Percentiles rank a stretch among this genome's conserved stretches.
These are phyloP conservation scores for Andrena praecox DNA, from an alignment of 2,888 invertebrate species.

Conservation along the genomic window DNA sequence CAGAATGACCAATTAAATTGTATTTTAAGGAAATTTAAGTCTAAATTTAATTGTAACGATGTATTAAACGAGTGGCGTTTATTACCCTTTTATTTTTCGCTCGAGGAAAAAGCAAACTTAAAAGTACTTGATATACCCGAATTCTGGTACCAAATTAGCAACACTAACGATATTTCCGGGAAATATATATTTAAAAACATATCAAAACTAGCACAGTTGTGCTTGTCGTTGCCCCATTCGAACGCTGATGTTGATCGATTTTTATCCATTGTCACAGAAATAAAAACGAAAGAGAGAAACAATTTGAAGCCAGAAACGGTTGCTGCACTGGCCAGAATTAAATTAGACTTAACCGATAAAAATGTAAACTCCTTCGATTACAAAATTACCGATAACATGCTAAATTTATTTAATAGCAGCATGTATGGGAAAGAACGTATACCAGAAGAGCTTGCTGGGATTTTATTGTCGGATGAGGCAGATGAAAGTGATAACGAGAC, in stretches of 20 bases:
- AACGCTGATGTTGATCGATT: background rate
- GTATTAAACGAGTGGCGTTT: background rate
- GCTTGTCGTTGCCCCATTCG: background rate
- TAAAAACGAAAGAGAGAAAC: background rate
- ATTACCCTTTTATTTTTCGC: background rate
- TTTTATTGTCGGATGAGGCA: too few relatives aligned
- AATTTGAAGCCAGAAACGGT: background rate
- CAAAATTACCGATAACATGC: background rate
- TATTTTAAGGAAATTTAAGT: background rate
- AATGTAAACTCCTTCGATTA: background rate
- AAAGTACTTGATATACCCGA: background rate
- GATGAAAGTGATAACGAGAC: too few relatives aligned
- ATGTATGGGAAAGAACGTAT: background rate
- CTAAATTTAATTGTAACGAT: background rate
- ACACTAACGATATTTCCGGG: background rate
- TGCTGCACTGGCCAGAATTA: background rate
- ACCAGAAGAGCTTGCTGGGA: too few relatives aligned
- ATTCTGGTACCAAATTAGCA: background rate
- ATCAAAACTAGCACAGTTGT: background rate
- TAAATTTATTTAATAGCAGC: background rate
- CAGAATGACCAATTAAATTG: background rate
- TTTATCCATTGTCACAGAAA: background rate
- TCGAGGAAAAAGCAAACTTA: background rate
- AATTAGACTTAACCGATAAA: slow-evolving; percentile 6
- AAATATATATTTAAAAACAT: background rate